These are phyloP conservation scores for Caenorhabditis sulstoni DNA, from an alignment of 2,888 invertebrate genomes.

Conservation along the genomic window DNA sequence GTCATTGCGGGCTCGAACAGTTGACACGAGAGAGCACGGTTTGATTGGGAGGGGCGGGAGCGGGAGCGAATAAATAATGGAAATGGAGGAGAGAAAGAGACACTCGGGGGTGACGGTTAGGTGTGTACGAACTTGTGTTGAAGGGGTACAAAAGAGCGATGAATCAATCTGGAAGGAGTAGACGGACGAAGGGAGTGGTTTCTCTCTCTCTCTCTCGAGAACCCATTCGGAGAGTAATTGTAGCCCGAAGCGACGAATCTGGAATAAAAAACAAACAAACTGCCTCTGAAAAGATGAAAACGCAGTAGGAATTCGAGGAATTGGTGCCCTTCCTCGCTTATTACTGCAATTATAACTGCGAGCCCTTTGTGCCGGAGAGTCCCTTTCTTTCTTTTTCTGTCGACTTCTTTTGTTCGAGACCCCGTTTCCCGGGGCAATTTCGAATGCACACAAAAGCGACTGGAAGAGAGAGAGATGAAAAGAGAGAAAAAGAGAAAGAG, in stretches of 20 bases:
- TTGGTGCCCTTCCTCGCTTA: slow-evolving; percentile 34
- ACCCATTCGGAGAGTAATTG: slow-evolving; percentile 13
- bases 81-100: slow-evolving; percentile 1
- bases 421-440: slow-evolving; percentile 31
- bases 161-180: slow-evolving; percentile 29
- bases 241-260: slow-evolving; percentile 41
- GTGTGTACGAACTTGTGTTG: slow-evolving; percentile 26
- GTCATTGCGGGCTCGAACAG: slow-evolving; percentile 4
- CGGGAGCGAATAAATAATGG: slow-evolving; percentile 43
- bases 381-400: too few relatives aligned
- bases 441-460: slow-evolving; percentile 15
- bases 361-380: too few relatives aligned
- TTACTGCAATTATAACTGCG: slow-evolving; percentile 47
- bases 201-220: too few relatives aligned
- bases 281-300: background rate
- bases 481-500: slow-evolving; percentile 6
- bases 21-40: slow-evolving; percentile 47
- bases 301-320: slow-evolving; percentile 16
- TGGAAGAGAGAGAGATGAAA: too few relatives aligned
- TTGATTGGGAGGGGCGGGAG: slow-evolving; percentile 31
- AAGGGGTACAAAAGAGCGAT: slow-evolving; percentile 15
- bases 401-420: background rate
- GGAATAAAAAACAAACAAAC: slow-evolving; percentile 43
- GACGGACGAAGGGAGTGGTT: background rate
- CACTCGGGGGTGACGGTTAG: too few relatives aligned